Percentiles rank a stretch among this genome's conserved stretches.
Evolutionary conservation across 2,797 vertebrate genomes (phyloP).

Genomic region (Amblyopsis hoosieri): DNA sequence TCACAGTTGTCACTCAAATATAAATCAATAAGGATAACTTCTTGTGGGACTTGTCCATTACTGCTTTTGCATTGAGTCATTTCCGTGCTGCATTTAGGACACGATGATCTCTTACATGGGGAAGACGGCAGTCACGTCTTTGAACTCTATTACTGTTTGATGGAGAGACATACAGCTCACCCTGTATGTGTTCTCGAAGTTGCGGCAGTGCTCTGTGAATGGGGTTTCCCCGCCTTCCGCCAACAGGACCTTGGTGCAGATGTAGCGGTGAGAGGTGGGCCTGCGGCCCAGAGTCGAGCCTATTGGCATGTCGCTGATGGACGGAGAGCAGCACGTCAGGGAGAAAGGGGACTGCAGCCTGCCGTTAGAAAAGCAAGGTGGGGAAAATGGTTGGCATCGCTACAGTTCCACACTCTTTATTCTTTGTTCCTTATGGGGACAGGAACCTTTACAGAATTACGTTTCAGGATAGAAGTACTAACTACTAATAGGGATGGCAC

Average conservation of each 20-base stretch:
- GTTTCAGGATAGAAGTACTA: no score
- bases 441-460: no score
- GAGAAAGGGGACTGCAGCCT: conserved; percentile 80
- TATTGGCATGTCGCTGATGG: conserved; percentile 79
- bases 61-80: background rate
- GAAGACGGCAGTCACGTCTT: background rate
- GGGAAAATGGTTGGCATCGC: no score
- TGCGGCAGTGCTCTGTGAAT: conserved; percentile 88
- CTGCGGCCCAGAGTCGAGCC: conserved; percentile 76
- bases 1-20: conserved; percentile 16
- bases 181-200: conserved; percentile 86
- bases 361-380: conserved; percentile 1
- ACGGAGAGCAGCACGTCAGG: conserved; percentile 73
- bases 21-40: conserved; percentile 14
- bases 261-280: conserved; percentile 85
- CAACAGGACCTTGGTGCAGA: conserved; percentile 92
- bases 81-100: conserved; percentile 13
- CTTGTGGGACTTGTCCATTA: conserved; percentile 4
- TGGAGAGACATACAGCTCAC: conserved; percentile 65
- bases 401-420: no score
- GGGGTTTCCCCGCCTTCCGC: conserved; percentile 85
- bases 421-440: no score
- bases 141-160: background rate
- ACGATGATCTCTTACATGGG: background rate
- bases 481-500: no score